A percentile compares a stretch with the other conserved stretches of the same genome.
These are phyloP conservation scores for Galerucella nymphaeae DNA, from an alignment of 2,888 invertebrate genomes.

Conservation along the genomic window DNA sequence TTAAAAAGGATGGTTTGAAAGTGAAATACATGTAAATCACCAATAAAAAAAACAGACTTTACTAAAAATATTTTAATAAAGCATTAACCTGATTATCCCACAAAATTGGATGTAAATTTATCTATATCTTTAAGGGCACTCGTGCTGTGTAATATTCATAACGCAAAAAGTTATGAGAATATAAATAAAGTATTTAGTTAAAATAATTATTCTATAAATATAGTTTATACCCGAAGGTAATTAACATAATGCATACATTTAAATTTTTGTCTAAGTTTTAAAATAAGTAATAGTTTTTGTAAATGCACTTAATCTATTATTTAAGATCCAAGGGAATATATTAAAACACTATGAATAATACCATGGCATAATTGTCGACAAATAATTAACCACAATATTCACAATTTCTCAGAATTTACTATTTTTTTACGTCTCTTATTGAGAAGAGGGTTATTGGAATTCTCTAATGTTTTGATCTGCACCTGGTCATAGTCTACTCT, in stretches of 20 bases:
- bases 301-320: conserved; percentile 35
- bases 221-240: not conserved
- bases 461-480: conserved; percentile 91
- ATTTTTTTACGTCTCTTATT: conserved; percentile 79
- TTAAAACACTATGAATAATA: conserved; percentile 21
- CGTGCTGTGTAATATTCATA: conserved; percentile 9
- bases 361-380: not conserved
- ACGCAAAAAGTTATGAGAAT: conserved; percentile 17
- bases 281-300: conserved; percentile 27
- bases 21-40: not conserved
- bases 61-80: conserved; percentile 17
- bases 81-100: conserved; percentile 19
- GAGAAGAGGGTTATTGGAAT: conserved; percentile 91
- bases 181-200: not conserved
- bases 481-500: conserved; percentile 97
- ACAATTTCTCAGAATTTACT: conserved; percentile 23
- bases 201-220: not conserved
- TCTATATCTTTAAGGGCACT: not conserved
- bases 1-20: not conserved
- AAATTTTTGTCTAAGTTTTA: conserved; percentile 1
- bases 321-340: conserved; percentile 26
- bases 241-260: not conserved
- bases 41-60: not conserved
- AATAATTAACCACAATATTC: conserved; percentile 22
- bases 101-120: conserved; percentile 1